Conservation (phyloP, 2,888 invertebrate species). For the Hylaea fasciaria region DNA sequence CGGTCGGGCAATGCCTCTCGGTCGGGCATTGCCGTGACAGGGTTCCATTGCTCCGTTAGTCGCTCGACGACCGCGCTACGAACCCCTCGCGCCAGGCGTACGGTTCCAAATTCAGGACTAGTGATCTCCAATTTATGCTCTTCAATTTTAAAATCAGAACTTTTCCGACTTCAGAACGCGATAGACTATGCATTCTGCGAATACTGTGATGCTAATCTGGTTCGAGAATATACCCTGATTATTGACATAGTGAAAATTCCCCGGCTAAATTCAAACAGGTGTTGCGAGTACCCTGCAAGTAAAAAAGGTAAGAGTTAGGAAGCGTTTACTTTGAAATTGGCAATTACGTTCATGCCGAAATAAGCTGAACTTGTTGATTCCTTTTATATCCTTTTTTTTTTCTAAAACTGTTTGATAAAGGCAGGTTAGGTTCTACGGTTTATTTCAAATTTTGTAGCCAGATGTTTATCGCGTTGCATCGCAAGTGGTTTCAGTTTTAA, state of each 20-base stretch:
- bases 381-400: constrained; percentile 1
- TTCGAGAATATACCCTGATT: constrained; percentile 16
- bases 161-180: constrained; percentile 24
- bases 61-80: constrained; percentile 62
- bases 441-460: background rate
- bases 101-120: constrained; percentile 14
- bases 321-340: constrained; percentile 16
- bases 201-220: background rate
- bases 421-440: background rate
- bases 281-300: constrained; percentile 20
- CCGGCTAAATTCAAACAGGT: constrained; percentile 17
- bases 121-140: constrained; percentile 21
- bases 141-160: constrained; percentile 26
- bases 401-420: constrained; percentile 9
- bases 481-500: constrained; percentile 3
- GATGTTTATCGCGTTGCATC: background rate
- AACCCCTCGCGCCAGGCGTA: constrained; percentile 43
- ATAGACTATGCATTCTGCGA: constrained; percentile 20
- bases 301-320: constrained; percentile 36
- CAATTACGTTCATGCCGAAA: constrained; percentile 11
- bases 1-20: constrained; percentile 6
- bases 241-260: constrained; percentile 29
- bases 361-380: constrained; percentile 27
- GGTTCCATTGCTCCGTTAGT: constrained; percentile 58
- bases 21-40: constrained; percentile 3